Percentiles rank a stretch among this genome's conserved stretches.
phyloP scores from a whole-genome alignment of 2,888 invertebrate genomes.

The Melanophora roralis region DNA sequence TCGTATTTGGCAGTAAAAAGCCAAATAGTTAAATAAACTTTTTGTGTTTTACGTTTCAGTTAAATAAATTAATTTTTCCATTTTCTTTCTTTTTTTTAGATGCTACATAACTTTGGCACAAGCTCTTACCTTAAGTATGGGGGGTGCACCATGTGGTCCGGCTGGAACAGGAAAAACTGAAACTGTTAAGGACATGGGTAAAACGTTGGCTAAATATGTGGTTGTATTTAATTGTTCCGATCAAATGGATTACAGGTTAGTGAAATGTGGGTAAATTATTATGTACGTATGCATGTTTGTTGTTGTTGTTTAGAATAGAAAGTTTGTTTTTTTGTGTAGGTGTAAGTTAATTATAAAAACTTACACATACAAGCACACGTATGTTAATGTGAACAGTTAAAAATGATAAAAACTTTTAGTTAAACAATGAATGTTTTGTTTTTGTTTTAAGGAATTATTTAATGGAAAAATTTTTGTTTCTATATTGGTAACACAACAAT shows the following conservation, averaged over 20 bases:
- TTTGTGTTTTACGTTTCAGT: conserved; percentile 9
- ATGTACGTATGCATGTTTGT: background rate
- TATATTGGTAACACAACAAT: background rate
- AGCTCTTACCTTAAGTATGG: conserved; percentile 96
- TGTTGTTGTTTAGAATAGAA: background rate
- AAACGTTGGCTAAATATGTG: conserved; percentile 97
- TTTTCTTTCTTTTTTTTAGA: conserved; percentile 77
- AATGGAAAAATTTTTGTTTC: background rate
- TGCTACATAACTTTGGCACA: conserved; percentile 98
- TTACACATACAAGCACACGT: too few species aligned
- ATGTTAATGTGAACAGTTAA: too few species aligned
- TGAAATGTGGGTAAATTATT: background rate
- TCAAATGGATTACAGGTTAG: conserved; percentile 94
- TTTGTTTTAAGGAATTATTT: too few species aligned
- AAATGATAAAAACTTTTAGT: too few species aligned
- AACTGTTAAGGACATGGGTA: conserved; percentile 98
- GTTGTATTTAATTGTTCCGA: conserved; percentile 98
- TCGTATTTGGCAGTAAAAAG: background rate
- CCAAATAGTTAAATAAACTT: conserved; percentile 15
- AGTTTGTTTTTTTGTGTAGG: conserved; percentile 23
- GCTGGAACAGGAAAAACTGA: conserved; percentile 99
- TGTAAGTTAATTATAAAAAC: background rate
- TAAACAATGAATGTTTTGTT: too few species aligned
- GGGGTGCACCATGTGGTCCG: conserved; percentile 96
- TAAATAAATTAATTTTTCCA: conserved; percentile 36